Conservation (phyloP, 2,797 vertebrate genomes). For the Nyctalus aviator region DNA sequence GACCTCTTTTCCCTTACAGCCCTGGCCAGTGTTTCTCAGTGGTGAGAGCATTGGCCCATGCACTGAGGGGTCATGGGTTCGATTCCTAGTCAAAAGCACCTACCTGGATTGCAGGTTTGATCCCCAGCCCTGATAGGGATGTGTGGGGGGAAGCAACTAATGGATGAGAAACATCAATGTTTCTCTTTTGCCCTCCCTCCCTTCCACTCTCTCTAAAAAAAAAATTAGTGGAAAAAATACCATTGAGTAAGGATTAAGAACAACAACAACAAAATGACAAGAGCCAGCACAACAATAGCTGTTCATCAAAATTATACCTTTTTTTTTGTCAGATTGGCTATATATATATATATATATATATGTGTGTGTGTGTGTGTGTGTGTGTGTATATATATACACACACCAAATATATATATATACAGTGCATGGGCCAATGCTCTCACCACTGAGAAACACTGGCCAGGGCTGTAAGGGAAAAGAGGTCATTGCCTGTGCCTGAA, state of each 20-base stretch:
- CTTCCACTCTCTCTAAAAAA: not conserved
- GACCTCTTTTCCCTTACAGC: not conserved
- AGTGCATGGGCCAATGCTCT: too few relatives aligned
- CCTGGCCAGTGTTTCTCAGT: not conserved
- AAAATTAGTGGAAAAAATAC: not conserved
- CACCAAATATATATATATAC: too few relatives aligned
- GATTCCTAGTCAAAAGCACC: not conserved
- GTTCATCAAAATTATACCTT: not conserved
- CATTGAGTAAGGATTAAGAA: not conserved
- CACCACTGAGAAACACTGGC: too few relatives aligned
- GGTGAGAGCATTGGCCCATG: not conserved
- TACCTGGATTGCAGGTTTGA: not conserved
- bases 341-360: not conserved
- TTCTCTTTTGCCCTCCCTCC: not conserved
- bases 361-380: too few relatives aligned
- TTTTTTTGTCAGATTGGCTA: not conserved
- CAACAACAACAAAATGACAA: not conserved
- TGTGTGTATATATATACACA: too few relatives aligned
- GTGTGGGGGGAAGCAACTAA: not conserved
- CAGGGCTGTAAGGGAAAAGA: too few relatives aligned
- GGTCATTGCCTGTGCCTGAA: too few relatives aligned
- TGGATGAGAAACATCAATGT: not conserved
- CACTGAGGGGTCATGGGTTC: not conserved
- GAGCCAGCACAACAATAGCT: not conserved
- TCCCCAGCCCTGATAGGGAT: not conserved